Evolutionary conservation across 2,113 vertebrate species (phyloP).

Genomic region (Nyctereutes procyonoides): DNA sequence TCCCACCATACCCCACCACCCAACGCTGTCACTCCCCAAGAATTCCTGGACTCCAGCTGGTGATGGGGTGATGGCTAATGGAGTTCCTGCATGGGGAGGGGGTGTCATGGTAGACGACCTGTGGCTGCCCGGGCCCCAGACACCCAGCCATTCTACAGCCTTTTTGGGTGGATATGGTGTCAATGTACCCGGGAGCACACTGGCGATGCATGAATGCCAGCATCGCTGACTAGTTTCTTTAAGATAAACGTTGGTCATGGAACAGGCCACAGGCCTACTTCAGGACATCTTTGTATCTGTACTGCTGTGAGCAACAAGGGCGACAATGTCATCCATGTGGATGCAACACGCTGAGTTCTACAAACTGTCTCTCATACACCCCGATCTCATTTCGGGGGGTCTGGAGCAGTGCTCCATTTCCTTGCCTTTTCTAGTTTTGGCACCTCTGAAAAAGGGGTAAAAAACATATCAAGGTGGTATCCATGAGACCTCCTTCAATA

Average conservation of each 20-base stretch:
- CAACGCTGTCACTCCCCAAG: too few relatives aligned
- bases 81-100: rapidly evolving
- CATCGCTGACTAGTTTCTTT: background rate
- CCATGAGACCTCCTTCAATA: conserved; percentile 33
- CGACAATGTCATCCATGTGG: background rate
- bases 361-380: background rate
- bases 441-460: background rate
- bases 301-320: background rate
- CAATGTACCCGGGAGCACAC: background rate
- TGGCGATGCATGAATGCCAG: background rate
- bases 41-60: background rate
- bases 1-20: rapidly evolving
- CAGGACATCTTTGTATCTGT: background rate
- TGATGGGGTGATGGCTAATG: background rate
- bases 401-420: background rate
- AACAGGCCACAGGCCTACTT: background rate
- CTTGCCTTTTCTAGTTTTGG: conserved; percentile 37
- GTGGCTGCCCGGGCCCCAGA: background rate
- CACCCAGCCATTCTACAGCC: background rate
- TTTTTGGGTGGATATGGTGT: background rate
- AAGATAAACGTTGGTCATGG: background rate
- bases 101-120: too few relatives aligned
- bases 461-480: conserved; percentile 32
- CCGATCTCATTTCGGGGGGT: background rate
- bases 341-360: background rate